Base-by-base conservation (phyloP, 2,113 vertebrate species). In the Trochalopteron elliotii region DNA sequence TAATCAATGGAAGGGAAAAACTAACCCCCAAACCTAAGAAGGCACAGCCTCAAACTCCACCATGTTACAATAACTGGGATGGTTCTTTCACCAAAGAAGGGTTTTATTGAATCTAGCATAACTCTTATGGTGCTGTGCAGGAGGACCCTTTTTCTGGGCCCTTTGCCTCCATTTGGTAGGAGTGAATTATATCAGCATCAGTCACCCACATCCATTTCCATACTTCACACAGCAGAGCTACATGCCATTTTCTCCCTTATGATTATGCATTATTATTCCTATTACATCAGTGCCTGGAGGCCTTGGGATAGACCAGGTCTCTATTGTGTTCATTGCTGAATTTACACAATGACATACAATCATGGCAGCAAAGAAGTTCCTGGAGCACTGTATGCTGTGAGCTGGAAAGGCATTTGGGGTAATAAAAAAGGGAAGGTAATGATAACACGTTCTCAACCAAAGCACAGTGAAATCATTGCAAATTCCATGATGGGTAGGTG, bases 231-330 rank as follows among this genome's bases (percentile, higher is more conserved):
- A 0, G 81, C 89, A 89, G 80, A 95, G 40, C 72, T 82, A 40
- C 83, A 70, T 74, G 69, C 71, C 50, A 12, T 90, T 94, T 94
- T 93, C 71, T 83, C 92, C 91, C 89, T 94, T 83, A 90, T 94
- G 85, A 90, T 92, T 91, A 69, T 77, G 25, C 76, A 90, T 95
- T 91, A 93, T 95, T 97, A 89, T 91, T 96, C 87, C 93, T 95
- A 94, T 97, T 94, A 95, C 93, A 83, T 94, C 89, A 96, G 83
- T 92, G 96, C 94, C 96, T 94, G 83, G 91, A 96, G 95, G 94
- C 83, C 95, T 94, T 83, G 94, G 83, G 93, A 87, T 95, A 97
- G 91, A 97, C 91, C 80, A 71, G 60, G n/a, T 92, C 80, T 92
- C 59, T 87, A 78, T 89, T 96, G 91, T 95, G 64, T 86, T 96